Evolutionary conservation across 92 coral and sea anemone species (phyloP).

Genomic region (Phenganax subtilis): DNA sequence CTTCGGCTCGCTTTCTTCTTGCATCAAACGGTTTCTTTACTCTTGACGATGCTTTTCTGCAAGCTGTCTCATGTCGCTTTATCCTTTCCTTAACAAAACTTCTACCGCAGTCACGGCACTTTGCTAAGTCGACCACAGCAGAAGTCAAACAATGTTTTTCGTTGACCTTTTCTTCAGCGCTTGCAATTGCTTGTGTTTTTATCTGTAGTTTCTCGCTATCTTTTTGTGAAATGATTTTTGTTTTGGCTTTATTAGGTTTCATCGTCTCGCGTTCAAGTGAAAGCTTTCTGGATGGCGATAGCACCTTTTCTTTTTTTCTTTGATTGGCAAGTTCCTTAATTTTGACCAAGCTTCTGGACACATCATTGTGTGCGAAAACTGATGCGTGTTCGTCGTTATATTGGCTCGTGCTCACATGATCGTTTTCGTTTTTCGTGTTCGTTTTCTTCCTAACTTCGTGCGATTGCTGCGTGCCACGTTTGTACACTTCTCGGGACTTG

Average conservation of each 20-base stretch:
- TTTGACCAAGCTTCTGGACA: conserved; percentile 27
- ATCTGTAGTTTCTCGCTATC: background rate
- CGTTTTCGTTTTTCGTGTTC: background rate
- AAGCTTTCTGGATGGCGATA: background rate
- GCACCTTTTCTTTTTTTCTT: conserved; percentile 18
- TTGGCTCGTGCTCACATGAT: no score
- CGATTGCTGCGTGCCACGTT: background rate
- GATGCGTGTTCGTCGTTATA: background rate
- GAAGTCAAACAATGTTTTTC: background rate
- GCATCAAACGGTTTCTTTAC: conserved; percentile 79
- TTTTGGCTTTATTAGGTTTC: background rate
- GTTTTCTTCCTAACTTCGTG: background rate
- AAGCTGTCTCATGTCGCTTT: conserved; percentile 72
- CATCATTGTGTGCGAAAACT: background rate
- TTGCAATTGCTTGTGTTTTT: background rate
- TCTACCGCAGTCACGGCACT: conserved; percentile 87
- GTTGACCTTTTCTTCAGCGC: background rate
- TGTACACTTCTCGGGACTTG: background rate
- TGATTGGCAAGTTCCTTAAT: conserved; percentile 25
- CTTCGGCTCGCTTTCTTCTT: conserved; percentile 68
- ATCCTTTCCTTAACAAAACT: conserved; percentile 79
- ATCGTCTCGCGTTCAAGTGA: background rate
- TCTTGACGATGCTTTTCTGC: conserved; percentile 58
- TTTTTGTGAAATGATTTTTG: background rate
- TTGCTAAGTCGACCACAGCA: conserved; percentile 46